Conservation (phyloP, 2,888 invertebrate genomes). For the Glomeris marginata region DNA sequence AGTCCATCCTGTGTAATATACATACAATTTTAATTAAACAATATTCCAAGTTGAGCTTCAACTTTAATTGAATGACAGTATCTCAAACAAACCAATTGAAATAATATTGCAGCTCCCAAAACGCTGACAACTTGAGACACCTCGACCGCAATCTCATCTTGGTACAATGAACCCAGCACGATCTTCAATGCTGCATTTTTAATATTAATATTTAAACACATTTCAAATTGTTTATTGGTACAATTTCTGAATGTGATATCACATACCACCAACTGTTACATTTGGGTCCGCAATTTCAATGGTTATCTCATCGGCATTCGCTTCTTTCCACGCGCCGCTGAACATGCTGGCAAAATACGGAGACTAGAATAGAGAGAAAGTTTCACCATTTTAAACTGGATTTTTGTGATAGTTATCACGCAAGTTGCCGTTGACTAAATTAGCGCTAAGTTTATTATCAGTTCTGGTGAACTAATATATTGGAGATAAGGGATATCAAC, state of each 20-base stretch:
- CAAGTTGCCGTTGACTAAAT: too few species aligned
- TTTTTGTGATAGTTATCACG: neutral
- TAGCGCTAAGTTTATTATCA: too few species aligned
- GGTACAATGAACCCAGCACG: slow-evolving; percentile 59
- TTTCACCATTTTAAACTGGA: neutral
- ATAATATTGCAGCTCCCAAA: slow-evolving; percentile 54
- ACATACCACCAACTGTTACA: slow-evolving; percentile 48
- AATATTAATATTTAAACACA: too few species aligned
- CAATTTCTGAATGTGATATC: neutral
- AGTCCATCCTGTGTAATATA: slow-evolving; percentile 39
- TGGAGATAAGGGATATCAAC: neutral
- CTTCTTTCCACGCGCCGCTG: slow-evolving; percentile 59
- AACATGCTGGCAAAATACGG: slow-evolving; percentile 69
- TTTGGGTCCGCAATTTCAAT: slow-evolving; percentile 56
- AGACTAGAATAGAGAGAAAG: slow-evolving; percentile 35
- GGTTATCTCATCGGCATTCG: slow-evolving; percentile 44
- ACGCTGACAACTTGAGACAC: slow-evolving; percentile 49
- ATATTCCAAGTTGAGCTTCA: too few species aligned
- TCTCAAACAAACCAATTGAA: slow-evolving; percentile 51
- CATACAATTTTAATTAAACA: neutral
- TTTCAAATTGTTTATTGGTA: too few species aligned
- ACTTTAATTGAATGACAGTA: too few species aligned
- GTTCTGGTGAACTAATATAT: neutral
- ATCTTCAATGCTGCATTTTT: slow-evolving; percentile 48
- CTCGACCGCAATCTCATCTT: slow-evolving; percentile 53